A percentile compares a stretch with the other conserved stretches of the same genome.
Evolutionary conservation across 2,888 invertebrate genomes (phyloP).

Genomic region (Stenotaenia linearis): DNA sequence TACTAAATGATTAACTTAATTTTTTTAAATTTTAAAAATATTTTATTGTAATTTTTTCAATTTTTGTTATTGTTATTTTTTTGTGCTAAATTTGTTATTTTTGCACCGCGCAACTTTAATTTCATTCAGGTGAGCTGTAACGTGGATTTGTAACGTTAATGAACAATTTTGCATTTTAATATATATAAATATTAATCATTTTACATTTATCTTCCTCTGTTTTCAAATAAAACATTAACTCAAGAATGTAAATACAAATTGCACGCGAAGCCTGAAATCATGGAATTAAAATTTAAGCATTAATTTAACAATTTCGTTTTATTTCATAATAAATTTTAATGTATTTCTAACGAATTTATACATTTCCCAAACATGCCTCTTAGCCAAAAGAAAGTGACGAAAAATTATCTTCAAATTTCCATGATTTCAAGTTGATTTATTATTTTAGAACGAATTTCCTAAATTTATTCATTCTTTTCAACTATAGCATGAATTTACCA

Average conservation of each 20-base stretch:
- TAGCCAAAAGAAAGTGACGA: not conserved
- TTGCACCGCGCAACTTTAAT: not conserved
- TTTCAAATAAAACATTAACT: too few relatives aligned
- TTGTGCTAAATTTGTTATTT: too few relatives aligned
- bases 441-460: too few relatives aligned
- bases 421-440: not conserved
- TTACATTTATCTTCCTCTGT: too few relatives aligned
- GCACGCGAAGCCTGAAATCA: not conserved
- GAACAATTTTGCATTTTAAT: too few relatives aligned
- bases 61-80: too few relatives aligned
- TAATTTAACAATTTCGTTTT: too few relatives aligned
- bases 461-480: not conserved
- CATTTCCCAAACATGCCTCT: not conserved
- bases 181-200: too few relatives aligned
- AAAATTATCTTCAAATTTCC: not conserved
- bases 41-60: not conserved
- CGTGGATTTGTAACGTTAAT: too few relatives aligned
- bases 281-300: not conserved
- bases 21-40: not conserved
- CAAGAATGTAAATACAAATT: not conserved
- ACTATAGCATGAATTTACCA: not conserved
- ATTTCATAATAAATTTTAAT: too few relatives aligned
- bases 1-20: not conserved
- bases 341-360: too few relatives aligned
- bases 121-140: not conserved